Conservation (phyloP, 2,113 vertebrate genomes). For the Peromyscus polionotus region DNA sequence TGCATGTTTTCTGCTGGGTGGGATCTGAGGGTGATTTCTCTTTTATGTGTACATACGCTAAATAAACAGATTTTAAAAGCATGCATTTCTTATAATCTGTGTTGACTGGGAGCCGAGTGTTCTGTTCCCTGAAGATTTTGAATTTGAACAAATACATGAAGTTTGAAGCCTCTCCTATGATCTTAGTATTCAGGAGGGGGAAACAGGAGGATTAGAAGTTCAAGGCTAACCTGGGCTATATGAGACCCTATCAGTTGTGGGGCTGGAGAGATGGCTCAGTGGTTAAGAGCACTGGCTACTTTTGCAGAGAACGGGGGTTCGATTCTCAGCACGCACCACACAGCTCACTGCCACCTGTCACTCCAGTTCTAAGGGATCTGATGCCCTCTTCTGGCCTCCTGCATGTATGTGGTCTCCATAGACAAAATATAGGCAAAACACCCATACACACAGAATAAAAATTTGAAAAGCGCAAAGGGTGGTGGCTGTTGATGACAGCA, state of each 20-base stretch:
- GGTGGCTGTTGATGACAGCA: not conserved
- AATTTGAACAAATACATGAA: not conserved
- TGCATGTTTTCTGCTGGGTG: slow-evolving; percentile 90
- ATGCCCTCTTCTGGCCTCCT: not conserved
- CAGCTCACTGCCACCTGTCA: not conserved
- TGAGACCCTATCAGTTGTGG: not conserved
- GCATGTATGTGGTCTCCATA: not conserved
- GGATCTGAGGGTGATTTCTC: slow-evolving; percentile 86
- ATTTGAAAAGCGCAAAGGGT: not conserved
- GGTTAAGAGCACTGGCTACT: not conserved
- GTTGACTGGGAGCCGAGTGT: not conserved
- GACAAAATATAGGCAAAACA: not conserved
- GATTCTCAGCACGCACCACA: not conserved
- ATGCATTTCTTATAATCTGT: not conserved
- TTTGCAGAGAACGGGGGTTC: not conserved
- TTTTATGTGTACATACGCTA: slow-evolving; percentile 91
- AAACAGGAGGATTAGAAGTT: not conserved
- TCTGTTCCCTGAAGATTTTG: not conserved
- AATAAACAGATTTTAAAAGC: slow-evolving; percentile 91
- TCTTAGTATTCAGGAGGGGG: too few species aligned
- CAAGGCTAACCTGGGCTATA: not conserved
- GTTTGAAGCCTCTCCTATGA: not conserved
- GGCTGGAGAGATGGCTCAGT: not conserved
- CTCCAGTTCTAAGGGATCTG: not conserved
- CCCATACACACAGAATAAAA: not conserved